Conservation (phyloP, 2,797 vertebrate genomes). For the Rhincodon typus region DNA sequence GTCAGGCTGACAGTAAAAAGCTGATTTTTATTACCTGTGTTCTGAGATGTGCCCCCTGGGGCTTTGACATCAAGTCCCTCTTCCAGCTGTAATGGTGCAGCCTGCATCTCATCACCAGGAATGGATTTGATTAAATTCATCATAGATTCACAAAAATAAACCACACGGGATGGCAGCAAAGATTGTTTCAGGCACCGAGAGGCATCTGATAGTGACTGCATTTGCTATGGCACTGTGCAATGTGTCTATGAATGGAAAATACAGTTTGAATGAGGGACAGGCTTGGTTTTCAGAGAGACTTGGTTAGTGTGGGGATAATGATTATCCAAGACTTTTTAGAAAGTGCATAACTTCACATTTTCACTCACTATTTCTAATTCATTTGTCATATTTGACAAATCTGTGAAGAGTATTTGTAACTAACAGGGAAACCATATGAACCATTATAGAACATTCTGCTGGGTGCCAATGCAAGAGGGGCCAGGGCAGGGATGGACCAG, state of each 20-base stretch:
- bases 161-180: neutral
- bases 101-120: neutral
- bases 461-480: no score
- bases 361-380: neutral
- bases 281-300: neutral
- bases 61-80: slow-evolving; percentile 8
- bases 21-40: slow-evolving; percentile 41
- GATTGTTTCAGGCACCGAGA: neutral
- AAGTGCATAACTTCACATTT: neutral
- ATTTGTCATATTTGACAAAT: no score
- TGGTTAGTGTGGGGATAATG: neutral
- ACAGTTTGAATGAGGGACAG: neutral
- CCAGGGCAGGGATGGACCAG: no score
- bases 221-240: neutral
- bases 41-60: slow-evolving; percentile 38
- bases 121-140: slow-evolving; percentile 1
- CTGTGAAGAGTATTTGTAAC: no score
- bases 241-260: neutral
- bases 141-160: neutral
- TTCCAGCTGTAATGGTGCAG: neutral
- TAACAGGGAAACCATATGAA: no score
- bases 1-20: slow-evolving; percentile 42
- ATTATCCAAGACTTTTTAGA: neutral
- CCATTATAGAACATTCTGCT: no score
- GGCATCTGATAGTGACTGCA: neutral